Conservation (phyloP, 2,113 vertebrate genomes). For the Aegotheles bennettii region DNA sequence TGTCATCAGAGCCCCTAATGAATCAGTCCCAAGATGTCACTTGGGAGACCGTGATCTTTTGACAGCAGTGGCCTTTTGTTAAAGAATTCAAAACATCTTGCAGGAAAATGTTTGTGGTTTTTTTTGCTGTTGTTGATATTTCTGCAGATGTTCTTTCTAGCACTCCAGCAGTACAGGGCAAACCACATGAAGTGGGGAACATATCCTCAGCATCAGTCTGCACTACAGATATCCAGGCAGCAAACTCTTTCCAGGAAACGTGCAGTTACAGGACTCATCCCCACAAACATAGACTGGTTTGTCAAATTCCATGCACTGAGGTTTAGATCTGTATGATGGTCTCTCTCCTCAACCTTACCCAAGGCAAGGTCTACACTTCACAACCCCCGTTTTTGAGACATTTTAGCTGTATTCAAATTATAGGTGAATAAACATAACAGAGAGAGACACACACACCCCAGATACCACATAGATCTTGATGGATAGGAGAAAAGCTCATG, state of each 20-base stretch:
- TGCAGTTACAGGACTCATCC: not conserved
- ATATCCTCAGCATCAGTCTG: not conserved
- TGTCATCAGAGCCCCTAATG: not conserved
- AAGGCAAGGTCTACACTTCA: not conserved
- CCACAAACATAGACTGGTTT: not conserved
- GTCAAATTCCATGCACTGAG: not conserved
- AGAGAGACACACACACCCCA: not conserved
- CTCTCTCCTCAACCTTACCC: not conserved
- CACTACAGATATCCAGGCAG: not conserved
- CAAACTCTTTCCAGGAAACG: not conserved
- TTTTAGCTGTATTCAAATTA: not conserved
- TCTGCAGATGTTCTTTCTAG: not conserved
- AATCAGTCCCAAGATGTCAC: not conserved
- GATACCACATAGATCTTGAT: not conserved
- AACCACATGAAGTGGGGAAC: not conserved
- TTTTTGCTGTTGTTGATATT: not conserved
- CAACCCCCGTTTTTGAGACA: not conserved
- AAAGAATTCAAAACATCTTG: not conserved
- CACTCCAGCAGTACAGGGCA: not conserved
- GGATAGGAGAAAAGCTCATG: not conserved
- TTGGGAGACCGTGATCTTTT: not conserved
- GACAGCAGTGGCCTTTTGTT: not conserved
- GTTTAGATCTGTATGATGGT: not conserved
- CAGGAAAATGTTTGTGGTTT: not conserved
- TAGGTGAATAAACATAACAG: not conserved